phyloP scores from a whole-genome alignment of 2,888 invertebrate species.

The Trissolcus brochymenae region DNA sequence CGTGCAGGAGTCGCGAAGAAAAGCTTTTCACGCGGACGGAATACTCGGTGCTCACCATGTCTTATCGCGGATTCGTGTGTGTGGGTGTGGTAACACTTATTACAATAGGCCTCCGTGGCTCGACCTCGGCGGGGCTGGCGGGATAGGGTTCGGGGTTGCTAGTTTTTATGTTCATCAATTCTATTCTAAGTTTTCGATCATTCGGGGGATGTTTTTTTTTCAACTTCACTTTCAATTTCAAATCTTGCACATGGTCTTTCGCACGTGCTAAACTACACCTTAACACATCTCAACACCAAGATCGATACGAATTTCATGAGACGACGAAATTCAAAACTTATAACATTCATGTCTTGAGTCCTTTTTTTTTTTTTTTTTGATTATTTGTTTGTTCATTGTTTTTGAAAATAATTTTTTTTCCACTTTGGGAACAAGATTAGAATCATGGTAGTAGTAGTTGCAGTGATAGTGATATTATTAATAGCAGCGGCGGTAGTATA shows the following conservation, averaged over 20 bases:
- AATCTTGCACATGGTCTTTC: conserved; percentile 8
- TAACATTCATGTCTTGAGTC: background rate
- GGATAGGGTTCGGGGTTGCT: conserved; percentile 66
- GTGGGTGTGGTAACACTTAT: conserved; percentile 67
- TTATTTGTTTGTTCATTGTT: background rate
- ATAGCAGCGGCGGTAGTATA: conserved; percentile 48
- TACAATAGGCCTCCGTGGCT: conserved; percentile 74
- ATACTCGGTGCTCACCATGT: conserved; percentile 76
- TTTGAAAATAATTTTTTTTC: conserved; percentile 7
- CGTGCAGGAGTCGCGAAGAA: conserved; percentile 67
- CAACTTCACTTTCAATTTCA: too few species aligned
- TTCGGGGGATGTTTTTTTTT: too few species aligned
- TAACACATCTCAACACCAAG: conserved; percentile 13
- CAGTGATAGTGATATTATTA: conserved; percentile 49
- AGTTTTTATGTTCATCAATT: conserved; percentile 54
- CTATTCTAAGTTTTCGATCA: conserved; percentile 26
- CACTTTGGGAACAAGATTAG: conserved; percentile 11
- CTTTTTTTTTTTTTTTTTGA: background rate
- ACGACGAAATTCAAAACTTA: background rate
- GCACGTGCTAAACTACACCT: conserved; percentile 15
- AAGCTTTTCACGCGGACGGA: conserved; percentile 60
- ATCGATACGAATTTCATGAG: background rate
- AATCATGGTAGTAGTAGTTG: conserved; percentile 34
- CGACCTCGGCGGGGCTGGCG: conserved; percentile 77
- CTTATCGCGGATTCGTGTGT: conserved; percentile 66